Conservation (phyloP, 2,113 vertebrate genomes). For the Epinephelus lanceolatus region DNA sequence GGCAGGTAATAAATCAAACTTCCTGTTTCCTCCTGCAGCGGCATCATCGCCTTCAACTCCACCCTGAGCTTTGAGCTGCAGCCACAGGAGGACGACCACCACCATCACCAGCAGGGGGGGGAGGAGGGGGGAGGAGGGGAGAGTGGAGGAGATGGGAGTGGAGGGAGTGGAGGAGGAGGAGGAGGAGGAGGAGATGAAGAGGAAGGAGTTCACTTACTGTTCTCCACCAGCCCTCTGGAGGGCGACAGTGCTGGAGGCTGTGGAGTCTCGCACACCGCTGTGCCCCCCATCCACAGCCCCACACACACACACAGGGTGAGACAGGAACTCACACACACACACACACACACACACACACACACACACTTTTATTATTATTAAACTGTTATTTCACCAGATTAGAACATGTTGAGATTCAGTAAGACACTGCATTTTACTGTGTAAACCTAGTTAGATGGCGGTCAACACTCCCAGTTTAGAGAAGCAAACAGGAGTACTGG, state of each 20-base stretch:
- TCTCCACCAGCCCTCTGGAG: slow-evolving; percentile 54
- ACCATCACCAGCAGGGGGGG: background rate
- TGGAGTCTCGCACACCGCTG: slow-evolving; percentile 72
- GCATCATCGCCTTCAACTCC: slow-evolving; percentile 85
- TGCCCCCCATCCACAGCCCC: slow-evolving; percentile 40
- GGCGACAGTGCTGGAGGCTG: slow-evolving; percentile 58
- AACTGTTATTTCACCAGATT: too few species aligned
- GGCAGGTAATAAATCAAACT: background rate
- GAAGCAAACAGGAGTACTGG: too few species aligned
- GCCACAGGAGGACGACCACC: slow-evolving; percentile 53
- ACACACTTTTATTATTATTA: too few species aligned
- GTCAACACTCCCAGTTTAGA: too few species aligned
- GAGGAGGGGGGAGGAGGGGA: slow-evolving; percentile 4
- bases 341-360: too few species aligned
- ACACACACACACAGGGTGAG: slow-evolving; percentile 63
- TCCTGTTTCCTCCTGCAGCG: slow-evolving; percentile 77
- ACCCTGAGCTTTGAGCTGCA: slow-evolving; percentile 87
- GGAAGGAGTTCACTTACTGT: slow-evolving; percentile 65
- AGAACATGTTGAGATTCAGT: too few species aligned
- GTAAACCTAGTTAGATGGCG: too few species aligned
- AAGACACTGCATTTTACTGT: too few species aligned
- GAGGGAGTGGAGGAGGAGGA: background rate
- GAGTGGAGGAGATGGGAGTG: background rate
- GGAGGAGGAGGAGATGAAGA: background rate
- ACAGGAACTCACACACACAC: background rate